Evolutionary conservation across 2,888 invertebrate genomes (phyloP), one percentile per base, ranked within the genome.

Genomic region (Diarsia dahlii): DNA sequence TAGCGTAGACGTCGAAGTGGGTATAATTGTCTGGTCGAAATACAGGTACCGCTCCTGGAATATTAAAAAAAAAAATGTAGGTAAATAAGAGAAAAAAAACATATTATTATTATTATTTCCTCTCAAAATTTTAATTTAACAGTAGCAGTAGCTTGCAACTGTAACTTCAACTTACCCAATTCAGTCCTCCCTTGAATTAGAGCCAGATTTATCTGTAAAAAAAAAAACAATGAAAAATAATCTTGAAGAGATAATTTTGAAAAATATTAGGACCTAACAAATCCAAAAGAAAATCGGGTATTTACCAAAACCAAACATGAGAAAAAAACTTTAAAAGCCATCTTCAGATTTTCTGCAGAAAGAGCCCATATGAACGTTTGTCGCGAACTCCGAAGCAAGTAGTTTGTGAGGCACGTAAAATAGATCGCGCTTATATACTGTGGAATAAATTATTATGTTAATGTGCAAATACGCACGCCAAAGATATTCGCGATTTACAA

Each of bases 401-500:
- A 84, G 82, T 76, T 85, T 80, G 81, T 83, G 83, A 81, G 60
- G 60, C 70, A 76, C 58, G 70, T 67, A 56, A 76, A 84, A 81
- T 68, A 80, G 62, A 60, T 74, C 68, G 80, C 52, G 85, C 83
- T 88, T 89, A 88, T 89, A 89, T 89, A 89, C 79, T n/a, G 83
- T 73, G 65, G 83, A 78, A 86, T 84, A 82, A 74, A 85, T 82
- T 84, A 86, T 85, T 84, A 86, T 85, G 80, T 72, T 63, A 84
- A 85, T 85, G 13, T 39, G 56, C 39, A 39, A 81, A 62, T 83
- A 67, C 76, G 80, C 86, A 82, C 69, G 86, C 68, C 67, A 58
- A 82, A 69, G 74, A 76, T 71, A 78, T 73, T 82, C 54, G 39
- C n/a, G 52, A 79, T 77, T 77, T 62, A 45, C 39, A 58, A 52